Percentiles rank a stretch among this genome's conserved stretches.
These are phyloP conservation scores for Cheilosia impressa DNA, from an alignment of 2,888 invertebrate species.

Conservation along the genomic window DNA sequence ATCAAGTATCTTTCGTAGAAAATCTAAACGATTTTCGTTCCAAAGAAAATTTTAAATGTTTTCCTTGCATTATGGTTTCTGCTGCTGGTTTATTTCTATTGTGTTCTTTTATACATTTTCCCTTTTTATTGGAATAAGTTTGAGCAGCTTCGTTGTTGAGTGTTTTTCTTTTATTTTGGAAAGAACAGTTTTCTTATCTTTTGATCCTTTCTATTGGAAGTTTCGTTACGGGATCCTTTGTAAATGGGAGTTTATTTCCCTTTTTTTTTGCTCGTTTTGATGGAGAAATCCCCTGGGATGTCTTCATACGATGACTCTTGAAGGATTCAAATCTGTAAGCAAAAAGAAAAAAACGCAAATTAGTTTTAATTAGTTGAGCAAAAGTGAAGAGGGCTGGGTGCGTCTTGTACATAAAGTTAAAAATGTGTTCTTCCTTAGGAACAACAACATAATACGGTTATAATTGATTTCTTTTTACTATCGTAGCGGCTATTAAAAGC, in stretches of 20 bases:
- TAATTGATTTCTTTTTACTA: background rate
- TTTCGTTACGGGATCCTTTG: constrained; percentile 18
- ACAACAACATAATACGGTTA: background rate
- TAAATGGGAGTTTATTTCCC: background rate
- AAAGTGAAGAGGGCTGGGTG: constrained; percentile 1
- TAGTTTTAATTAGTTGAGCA: constrained; percentile 40
- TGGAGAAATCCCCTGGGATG: constrained; percentile 24
- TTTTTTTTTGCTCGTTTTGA: constrained; percentile 3
- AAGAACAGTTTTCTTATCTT: constrained; percentile 37
- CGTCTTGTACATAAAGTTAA: background rate
- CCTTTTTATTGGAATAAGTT: constrained; percentile 38
- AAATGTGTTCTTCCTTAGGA: background rate
- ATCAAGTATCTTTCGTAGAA: constrained; percentile 56
- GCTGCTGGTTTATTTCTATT: constrained; percentile 40
- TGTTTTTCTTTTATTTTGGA: constrained; percentile 17
- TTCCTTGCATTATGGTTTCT: constrained; percentile 58
- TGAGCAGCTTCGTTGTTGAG: constrained; percentile 36
- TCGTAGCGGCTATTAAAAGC: background rate
- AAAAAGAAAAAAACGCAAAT: constrained; percentile 21
- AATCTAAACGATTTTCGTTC: constrained; percentile 55
- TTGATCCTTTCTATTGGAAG: constrained; percentile 30
- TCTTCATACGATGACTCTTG: constrained; percentile 31
- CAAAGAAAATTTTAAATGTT: constrained; percentile 52
- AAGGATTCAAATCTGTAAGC: constrained; percentile 40
- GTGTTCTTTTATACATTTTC: constrained; percentile 22